Base-by-base conservation (phyloP, 1,140 invertebrate species). In the Battus philenor region DNA sequence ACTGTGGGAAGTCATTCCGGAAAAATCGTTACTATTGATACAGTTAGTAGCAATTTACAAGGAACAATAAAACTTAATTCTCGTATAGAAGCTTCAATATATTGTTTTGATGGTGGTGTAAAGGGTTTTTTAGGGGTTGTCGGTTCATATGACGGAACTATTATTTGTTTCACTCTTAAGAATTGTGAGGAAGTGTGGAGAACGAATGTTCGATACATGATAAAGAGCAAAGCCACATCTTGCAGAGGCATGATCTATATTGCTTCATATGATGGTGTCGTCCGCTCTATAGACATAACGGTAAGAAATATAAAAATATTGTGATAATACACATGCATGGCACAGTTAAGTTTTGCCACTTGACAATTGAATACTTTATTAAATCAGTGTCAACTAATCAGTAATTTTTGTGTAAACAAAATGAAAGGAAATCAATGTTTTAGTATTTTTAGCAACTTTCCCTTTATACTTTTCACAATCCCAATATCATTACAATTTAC, bases 181-280 rank as follows among this genome's bases (percentile, higher is more conserved):
- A 82, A 62, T 46, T 90, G 90, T 29, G 50, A 84, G 34, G 83
- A 91, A 33, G 50, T 80, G 10, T 94, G 93, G 92, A 87, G 77
- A 45, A 89, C 88, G 59, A 65, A 87, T 60, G 90, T 92, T 4
- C 78, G 68, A 4, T 87, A 87, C 38, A 87, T 88, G 67, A 86
- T 94, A 6, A 94, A 94, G 81, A 90, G 90, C 64, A 90, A 90
- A 58, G 91, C 91, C 3, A 59, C 87, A 32, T 68, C 78, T 47
- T 82, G 72, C 45, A 69, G 74, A 9, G 68, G 65, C 43, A 51
- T 58, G 3, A 66, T 93, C 22, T 89, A 90, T 63, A 76, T 93
- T 53, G 93, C 92, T 9, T 90, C 92, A 20, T 93, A 94, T 68
- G 92, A 93, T 67, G 87, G 88, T 29, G 67, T 85, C 60, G 52